A percentile compares a stretch with the other conserved stretches of the same genome.
Conservation (phyloP, 2,888 invertebrate genomes). For the Ceratothoa steindachneri region DNA sequence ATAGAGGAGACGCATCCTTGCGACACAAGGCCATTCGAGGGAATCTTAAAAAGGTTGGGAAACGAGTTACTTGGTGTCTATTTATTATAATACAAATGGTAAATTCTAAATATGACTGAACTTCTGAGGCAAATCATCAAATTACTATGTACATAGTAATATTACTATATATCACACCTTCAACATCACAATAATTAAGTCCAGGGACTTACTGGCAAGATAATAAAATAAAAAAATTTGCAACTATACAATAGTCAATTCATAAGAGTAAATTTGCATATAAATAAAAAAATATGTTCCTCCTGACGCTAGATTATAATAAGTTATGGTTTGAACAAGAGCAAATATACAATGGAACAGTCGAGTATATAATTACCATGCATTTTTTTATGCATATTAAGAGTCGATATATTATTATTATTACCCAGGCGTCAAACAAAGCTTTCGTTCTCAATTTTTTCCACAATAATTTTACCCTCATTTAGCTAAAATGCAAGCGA, state of each 20-base stretch:
- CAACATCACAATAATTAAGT: conserved; percentile 2
- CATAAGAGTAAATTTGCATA: background rate
- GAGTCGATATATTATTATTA: background rate
- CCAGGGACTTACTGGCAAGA: conserved; percentile 1
- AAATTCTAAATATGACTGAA: background rate
- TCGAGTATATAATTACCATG: background rate
- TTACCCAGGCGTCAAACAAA: background rate
- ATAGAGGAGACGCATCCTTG: too few relatives aligned
- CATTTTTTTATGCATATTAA: background rate
- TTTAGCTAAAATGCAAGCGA: too few relatives aligned
- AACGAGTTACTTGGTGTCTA: too few relatives aligned
- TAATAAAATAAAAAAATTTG: background rate
- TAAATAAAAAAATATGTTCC: background rate
- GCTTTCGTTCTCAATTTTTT: too few relatives aligned
- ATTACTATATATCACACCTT: conserved; percentile 6
- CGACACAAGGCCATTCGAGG: too few relatives aligned
- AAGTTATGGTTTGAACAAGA: background rate
- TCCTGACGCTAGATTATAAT: background rate
- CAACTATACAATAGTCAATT: background rate
- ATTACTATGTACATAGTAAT: background rate
- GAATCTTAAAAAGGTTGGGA: too few relatives aligned
- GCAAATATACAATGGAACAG: background rate
- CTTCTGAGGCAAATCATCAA: conserved; percentile 1
- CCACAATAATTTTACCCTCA: too few relatives aligned
- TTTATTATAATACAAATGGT: background rate